Conservation (phyloP, 2,888 invertebrate species). For the Sarcophaga carnaria region DNA sequence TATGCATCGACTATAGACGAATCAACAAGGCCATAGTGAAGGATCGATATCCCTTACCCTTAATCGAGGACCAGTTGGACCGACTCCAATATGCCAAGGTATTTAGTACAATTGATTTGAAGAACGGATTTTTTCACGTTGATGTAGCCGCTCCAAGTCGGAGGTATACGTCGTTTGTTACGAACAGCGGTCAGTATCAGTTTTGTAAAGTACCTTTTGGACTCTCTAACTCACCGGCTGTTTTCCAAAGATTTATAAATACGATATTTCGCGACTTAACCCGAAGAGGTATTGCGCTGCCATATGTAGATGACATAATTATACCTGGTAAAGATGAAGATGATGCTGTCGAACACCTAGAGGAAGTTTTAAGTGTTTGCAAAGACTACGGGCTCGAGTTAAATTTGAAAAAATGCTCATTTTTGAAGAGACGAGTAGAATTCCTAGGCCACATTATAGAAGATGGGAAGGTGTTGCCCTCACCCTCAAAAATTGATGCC, state of each 20-base stretch:
- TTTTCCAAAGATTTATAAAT: constrained; percentile 48
- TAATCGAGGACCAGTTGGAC: constrained; percentile 68
- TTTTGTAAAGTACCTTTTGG: constrained; percentile 51
- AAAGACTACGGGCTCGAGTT: too few species aligned
- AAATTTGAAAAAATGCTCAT: constrained; percentile 46
- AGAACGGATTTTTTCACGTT: constrained; percentile 75
- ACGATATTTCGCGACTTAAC: constrained; percentile 49
- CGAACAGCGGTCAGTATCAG: constrained; percentile 50
- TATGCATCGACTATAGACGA: constrained; percentile 64
- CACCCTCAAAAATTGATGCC: constrained; percentile 39
- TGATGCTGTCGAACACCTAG: constrained; percentile 42
- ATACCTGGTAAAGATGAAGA: constrained; percentile 53
- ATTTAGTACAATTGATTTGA: constrained; percentile 74
- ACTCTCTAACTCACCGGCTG: constrained; percentile 50
- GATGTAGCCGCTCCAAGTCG: constrained; percentile 34
- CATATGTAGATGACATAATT: constrained; percentile 68
- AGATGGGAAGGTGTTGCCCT: constrained; percentile 40
- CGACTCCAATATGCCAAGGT: constrained; percentile 67
- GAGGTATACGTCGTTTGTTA: constrained; percentile 50
- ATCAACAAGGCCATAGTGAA: too few species aligned
- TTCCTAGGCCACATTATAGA: constrained; percentile 36
- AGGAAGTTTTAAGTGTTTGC: too few species aligned
- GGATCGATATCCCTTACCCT: constrained; percentile 74
- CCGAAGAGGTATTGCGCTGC: constrained; percentile 53
- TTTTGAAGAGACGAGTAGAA: constrained; percentile 15